phyloP scores from a whole-genome alignment of 2,113 vertebrate species.

The Nothocercus julius region DNA sequence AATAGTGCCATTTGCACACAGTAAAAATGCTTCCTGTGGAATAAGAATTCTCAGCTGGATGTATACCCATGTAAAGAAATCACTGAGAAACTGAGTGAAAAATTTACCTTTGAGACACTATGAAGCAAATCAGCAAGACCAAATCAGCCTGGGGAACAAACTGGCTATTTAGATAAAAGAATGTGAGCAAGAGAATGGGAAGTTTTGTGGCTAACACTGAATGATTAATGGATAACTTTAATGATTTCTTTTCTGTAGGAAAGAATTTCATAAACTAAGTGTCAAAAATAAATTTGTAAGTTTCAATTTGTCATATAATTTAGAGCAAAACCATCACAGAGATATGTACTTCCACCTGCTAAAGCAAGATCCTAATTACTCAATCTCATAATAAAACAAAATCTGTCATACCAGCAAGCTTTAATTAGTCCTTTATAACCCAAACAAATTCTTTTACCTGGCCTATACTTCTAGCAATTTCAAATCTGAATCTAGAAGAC shows the following conservation, averaged over 20 bases:
- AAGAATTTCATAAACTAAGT: neutral
- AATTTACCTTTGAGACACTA: neutral
- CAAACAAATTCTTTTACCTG: neutral
- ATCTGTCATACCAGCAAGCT: neutral
- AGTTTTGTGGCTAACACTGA: neutral
- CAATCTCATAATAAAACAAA: neutral
- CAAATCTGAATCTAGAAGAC: neutral
- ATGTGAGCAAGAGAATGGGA: neutral
- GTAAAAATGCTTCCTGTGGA: neutral
- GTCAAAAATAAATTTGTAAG: neutral
- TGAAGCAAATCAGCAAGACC: neutral
- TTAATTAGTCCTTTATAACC: neutral
- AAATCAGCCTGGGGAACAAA: neutral
- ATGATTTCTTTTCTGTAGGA: neutral
- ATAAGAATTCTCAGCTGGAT: conserved; percentile 7
- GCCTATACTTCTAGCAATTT: rapidly evolving
- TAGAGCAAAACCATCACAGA: neutral
- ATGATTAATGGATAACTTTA: neutral
- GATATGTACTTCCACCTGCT: rapidly evolving
- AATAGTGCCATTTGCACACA: neutral
- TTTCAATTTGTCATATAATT: neutral
- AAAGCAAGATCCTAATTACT: neutral
- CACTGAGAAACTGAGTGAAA: neutral
- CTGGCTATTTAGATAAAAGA: neutral
- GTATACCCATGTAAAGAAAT: neutral